Conservation (phyloP, 2,888 invertebrate genomes). For the Cataglyphis altisquamis region DNA sequence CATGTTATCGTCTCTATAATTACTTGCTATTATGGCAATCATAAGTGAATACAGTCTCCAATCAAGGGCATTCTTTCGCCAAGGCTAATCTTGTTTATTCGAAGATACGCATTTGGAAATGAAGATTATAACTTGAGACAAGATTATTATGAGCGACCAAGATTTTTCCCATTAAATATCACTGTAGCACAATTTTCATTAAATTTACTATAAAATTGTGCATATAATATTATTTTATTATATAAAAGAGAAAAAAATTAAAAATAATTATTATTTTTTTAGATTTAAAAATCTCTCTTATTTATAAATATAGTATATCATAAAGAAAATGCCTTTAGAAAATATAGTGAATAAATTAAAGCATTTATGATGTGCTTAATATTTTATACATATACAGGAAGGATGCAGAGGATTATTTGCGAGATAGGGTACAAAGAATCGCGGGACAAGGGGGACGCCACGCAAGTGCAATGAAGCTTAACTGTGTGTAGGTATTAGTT, state of each 20-base stretch:
- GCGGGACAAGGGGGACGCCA: conserved; percentile 5
- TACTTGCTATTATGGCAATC: conserved; percentile 1
- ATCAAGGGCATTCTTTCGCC: conserved; percentile 2
- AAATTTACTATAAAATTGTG: neutral
- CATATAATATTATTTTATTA: neutral
- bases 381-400: neutral
- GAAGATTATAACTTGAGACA: neutral
- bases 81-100: conserved; percentile 12
- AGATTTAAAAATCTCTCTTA: neutral
- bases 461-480: conserved; percentile 24
- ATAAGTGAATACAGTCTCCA: conserved; percentile 26
- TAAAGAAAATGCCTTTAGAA: neutral
- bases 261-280: neutral
- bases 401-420: conserved; percentile 10
- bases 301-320: neutral
- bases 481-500: conserved; percentile 28
- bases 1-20: neutral
- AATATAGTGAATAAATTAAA: neutral
- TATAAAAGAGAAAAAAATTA: neutral
- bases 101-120: conserved; percentile 1
- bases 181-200: neutral
- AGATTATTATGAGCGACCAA: neutral
- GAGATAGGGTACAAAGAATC: neutral
- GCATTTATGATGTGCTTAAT: neutral
- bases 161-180: neutral